Conservation (phyloP, 2,797 vertebrate genomes). For the Chiroxiphia lanceolata region DNA sequence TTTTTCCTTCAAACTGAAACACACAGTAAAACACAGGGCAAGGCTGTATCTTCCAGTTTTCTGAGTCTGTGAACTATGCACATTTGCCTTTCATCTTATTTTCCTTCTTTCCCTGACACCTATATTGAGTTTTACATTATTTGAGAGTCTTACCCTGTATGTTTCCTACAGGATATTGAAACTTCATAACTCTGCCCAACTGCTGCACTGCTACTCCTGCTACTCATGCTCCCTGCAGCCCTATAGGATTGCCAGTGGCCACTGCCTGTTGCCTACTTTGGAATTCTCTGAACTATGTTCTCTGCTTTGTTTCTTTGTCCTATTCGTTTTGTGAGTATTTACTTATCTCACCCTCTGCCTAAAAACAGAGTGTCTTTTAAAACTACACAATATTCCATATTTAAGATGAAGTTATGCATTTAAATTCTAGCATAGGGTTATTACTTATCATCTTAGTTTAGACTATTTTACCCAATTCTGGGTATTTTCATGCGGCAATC, state of each 20-base stretch:
- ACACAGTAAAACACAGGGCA: not conserved
- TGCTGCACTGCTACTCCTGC: not conserved
- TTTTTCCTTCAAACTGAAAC: not conserved
- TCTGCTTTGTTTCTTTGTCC: not conserved
- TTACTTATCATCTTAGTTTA: not conserved
- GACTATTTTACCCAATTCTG: not conserved
- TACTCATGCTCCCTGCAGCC: not conserved
- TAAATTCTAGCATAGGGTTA: not conserved
- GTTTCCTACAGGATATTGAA: not conserved
- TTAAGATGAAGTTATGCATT: not conserved
- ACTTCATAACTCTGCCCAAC: not conserved
- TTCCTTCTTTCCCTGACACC: not conserved
- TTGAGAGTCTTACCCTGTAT: not conserved
- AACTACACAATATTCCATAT: not conserved
- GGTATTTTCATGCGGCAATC: not conserved
- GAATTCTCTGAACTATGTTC: not conserved
- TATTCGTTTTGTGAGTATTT: not conserved
- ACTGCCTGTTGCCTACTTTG: not conserved
- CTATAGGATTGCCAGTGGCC: not conserved
- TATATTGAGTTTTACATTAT: not conserved
- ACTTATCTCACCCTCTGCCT: not conserved
- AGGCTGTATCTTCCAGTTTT: not conserved
- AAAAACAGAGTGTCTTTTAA: not conserved
- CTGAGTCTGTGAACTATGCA: not conserved
- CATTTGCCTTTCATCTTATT: not conserved